phyloP scores from a whole-genome alignment of 2,797 vertebrate genomes.

The Erpetoichthys calabaricus region DNA sequence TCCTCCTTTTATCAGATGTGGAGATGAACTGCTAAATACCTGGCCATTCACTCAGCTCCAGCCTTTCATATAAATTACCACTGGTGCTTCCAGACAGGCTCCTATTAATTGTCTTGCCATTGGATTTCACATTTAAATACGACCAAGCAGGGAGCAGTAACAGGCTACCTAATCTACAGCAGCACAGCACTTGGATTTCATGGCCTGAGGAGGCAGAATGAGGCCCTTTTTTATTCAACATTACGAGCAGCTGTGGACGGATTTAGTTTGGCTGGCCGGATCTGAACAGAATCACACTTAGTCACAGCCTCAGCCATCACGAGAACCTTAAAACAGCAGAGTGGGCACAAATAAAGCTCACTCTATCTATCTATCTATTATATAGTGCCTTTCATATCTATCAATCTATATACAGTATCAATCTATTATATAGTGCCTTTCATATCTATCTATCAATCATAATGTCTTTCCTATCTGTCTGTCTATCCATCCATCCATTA shows the following conservation, averaged over 20 bases:
- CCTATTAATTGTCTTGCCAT: slow-evolving; percentile 55
- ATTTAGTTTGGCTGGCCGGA: slow-evolving; percentile 38
- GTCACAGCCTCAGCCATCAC: not conserved
- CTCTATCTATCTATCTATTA: no score
- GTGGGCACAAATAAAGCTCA: no score
- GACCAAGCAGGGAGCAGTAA: slow-evolving; percentile 46
- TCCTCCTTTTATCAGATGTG: slow-evolving; percentile 29
- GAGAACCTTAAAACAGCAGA: no score
- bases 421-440: no score
- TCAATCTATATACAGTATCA: no score
- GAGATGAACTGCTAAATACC: slow-evolving; percentile 34
- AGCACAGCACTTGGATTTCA: slow-evolving; percentile 13
- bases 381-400: no score
- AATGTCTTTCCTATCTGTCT: no score
- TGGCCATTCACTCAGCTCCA: slow-evolving; percentile 18
- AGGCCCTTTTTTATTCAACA: slow-evolving; percentile 53
- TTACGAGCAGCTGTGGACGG: slow-evolving; percentile 59
- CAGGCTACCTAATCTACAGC: slow-evolving; percentile 35
- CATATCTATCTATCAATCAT: no score
- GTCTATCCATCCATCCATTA: no score
- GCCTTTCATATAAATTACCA: slow-evolving; percentile 39
- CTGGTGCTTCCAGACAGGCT: slow-evolving; percentile 41
- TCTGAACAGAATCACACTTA: not conserved
- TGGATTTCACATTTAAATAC: slow-evolving; percentile 38
- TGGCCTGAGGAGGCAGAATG: slow-evolving; percentile 44